Percentiles rank a stretch among this genome's conserved stretches.
phyloP scores from a whole-genome alignment of 2,888 invertebrate species.

The Cacoxenus indagator region DNA sequence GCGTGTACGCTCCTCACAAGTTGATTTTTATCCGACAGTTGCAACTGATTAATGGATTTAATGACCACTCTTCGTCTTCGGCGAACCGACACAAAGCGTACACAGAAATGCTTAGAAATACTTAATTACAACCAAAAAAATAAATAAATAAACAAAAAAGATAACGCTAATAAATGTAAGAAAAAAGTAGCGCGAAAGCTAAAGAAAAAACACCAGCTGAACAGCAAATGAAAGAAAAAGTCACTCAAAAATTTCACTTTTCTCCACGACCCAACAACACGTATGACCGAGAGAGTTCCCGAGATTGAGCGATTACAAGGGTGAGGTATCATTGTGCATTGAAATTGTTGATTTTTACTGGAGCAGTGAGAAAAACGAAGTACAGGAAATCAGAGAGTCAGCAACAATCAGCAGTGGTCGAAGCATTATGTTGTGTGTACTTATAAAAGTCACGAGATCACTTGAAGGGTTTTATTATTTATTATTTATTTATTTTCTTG shows the following conservation, averaged over 20 bases:
- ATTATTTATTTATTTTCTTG: too few relatives aligned
- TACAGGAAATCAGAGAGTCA: too few relatives aligned
- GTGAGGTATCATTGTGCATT: too few relatives aligned
- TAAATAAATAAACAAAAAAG: slow-evolving; percentile 32
- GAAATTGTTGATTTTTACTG: too few relatives aligned
- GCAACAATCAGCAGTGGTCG: too few relatives aligned
- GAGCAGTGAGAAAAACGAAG: too few relatives aligned
- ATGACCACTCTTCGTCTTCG: slow-evolving; percentile 29
- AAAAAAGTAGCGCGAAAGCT: neutral
- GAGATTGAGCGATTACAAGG: too few relatives aligned
- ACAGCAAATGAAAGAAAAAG: slow-evolving; percentile 26
- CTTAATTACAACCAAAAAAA: slow-evolving; percentile 43
- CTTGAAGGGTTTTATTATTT: too few relatives aligned
- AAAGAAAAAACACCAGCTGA: neutral
- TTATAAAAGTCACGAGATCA: too few relatives aligned
- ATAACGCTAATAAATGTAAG: neutral
- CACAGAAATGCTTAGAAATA: slow-evolving; percentile 54
- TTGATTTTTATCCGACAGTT: slow-evolving; percentile 57
- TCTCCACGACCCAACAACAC: neutral
- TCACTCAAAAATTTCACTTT: slow-evolving; percentile 23
- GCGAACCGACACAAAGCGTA: neutral
- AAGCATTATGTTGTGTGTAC: too few relatives aligned
- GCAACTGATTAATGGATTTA: slow-evolving; percentile 62
- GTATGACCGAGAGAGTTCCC: too few relatives aligned
- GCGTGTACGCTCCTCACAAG: neutral